Evolutionary conservation across 2,888 invertebrate genomes (phyloP), one percentile per base, ranked within the genome.

Genomic region (Tortrix viridana): DNA sequence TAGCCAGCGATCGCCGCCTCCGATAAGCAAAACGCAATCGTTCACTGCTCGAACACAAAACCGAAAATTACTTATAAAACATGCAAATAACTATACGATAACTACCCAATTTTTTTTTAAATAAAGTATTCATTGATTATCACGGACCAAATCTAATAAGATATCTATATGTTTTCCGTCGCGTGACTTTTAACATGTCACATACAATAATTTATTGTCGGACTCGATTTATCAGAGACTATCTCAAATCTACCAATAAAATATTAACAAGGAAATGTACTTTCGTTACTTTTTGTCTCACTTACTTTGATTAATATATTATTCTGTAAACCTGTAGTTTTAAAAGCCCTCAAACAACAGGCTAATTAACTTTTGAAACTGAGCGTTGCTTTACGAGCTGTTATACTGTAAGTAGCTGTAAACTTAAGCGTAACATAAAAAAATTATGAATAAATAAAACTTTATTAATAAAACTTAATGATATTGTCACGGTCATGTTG

Each of bases 181-280:
- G 56, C 62, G 57, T 62, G 56, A 41, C 57, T 47, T 52, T 57
- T 32, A 57, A 52, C 26, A 47, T 52, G 26, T 26, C 26, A 20
- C 16, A 14, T 46, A 47, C 57, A 57, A 57, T 62, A 56, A 62
- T 57, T 62, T 52, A 41, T 26, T 52, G 26, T 43, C 41, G 38
- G 37, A 44, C 46, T 41, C 26, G 46, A 52, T 57, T 57, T 41
- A 57, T 57, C 46, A 52, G 19, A 43, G 16, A 44, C 37, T 61
- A 61, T 61, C 49, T 50, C 22, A 32, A 18, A 61, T 61, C 59
- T 59, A 59, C n/a, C 2, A 18, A 49, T 43, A 44, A 49, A 55
- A 55, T 49, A 61, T 49, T 60, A 7, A 50, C 37, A 12, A 32
- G 18, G 23, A 48, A 37, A 37, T 37, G 19, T 19, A 2, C n/a